Base-by-base conservation (phyloP, 2,797 vertebrate species). In the Gambelia wislizenii region DNA sequence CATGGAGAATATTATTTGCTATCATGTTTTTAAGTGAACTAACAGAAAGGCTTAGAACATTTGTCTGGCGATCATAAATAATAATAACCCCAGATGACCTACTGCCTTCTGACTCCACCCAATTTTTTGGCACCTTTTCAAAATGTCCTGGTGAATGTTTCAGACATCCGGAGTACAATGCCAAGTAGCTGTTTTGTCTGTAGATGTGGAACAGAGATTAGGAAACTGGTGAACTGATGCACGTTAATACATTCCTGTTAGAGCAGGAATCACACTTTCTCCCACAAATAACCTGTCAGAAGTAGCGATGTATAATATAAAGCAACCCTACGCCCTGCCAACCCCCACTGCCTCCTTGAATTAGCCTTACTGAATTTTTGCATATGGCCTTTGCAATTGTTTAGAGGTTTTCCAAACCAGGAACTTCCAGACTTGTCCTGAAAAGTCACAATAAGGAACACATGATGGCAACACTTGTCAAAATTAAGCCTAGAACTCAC, bases 111-210 rank as follows among this genome's bases (percentile, higher is more conserved):
- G 94, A 70, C 92, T 94, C 95, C 93, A 93, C 94, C 95, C 93
- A 92, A 87, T 93, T 88, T 93, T 90, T 93, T 95, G 95, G 94
- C 94, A 91, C 75, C 88, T 87, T 90, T 91, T 95, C 94, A 93
- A 87, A 61, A 89, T 61, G 5, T 91, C 93, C 93, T 96, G 94
- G 94, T 92, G 92, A 83, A 84, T 93, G 93, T 92, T 96, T 92
- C 94, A 95, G 96, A 95, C 96, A 95, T 96, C 95, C 93, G 93
- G 93, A 79, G 0, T 82, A 9, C 90, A 25, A 80, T 95, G 95
- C 96, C 94, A 96, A 96, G 91, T 52, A 86, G 92, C 92, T 96
- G 93, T 96, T 96, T 95, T 96, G 96, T 96, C 95, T 96, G 95
- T 20, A 96, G 95, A 96, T 95, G 94, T 91, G 94, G 91, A 93